Percentiles rank a stretch among this genome's conserved stretches.
These are phyloP conservation scores for Micrasema minimum DNA, from an alignment of 1,140 invertebrate species.

Conservation along the genomic window DNA sequence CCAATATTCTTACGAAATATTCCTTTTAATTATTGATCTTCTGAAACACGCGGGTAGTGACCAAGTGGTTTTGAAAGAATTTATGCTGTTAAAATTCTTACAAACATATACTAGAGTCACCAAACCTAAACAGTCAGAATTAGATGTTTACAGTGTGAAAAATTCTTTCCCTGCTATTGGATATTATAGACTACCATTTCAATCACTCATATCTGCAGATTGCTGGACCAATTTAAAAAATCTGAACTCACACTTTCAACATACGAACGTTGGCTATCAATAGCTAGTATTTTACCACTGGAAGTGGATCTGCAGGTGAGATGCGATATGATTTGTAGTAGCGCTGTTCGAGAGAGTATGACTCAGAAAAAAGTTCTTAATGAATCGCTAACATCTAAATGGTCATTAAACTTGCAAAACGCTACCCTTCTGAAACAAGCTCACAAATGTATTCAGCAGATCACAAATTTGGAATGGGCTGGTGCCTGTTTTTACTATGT, in stretches of 20 bases:
- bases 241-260: constrained; percentile 65
- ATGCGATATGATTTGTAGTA: constrained; percentile 66
- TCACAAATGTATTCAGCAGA: constrained; percentile 63
- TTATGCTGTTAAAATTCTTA: constrained; percentile 62
- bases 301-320: constrained; percentile 61
- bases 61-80: constrained; percentile 59
- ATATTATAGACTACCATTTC: constrained; percentile 63
- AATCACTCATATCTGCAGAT: constrained; percentile 63
- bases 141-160: constrained; percentile 65
- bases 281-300: constrained; percentile 60
- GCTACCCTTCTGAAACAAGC: constrained; percentile 54
- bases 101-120: constrained; percentile 62
- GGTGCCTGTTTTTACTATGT: constrained; percentile 66
- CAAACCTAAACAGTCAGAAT: constrained; percentile 63
- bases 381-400: constrained; percentile 42
- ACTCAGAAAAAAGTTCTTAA: constrained; percentile 58
- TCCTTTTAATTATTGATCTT: constrained; percentile 61
- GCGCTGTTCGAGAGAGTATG: constrained; percentile 66
- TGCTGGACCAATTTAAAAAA: constrained; percentile 66
- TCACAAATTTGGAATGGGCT: constrained; percentile 67
- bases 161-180: constrained; percentile 66
- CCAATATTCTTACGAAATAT: constrained; percentile 66
- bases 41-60: constrained; percentile 56
- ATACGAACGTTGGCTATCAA: constrained; percentile 63
- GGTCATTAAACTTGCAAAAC: constrained; percentile 48